phyloP scores from a whole-genome alignment of 2,888 invertebrate species.

The Drosophila paranaensis region DNA sequence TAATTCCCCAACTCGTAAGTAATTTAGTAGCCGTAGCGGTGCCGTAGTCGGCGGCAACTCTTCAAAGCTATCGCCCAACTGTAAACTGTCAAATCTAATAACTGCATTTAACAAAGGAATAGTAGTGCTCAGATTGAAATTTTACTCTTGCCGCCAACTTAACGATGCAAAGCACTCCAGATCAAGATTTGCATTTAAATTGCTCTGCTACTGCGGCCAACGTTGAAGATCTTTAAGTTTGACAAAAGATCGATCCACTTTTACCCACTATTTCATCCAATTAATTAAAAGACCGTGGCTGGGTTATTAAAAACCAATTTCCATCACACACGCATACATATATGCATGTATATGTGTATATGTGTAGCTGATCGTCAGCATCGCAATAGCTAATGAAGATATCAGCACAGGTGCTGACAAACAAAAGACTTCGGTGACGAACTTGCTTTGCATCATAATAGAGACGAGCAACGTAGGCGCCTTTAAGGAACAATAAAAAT shows the following conservation, averaged over 20 bases:
- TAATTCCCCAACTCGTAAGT: slow-evolving; percentile 60
- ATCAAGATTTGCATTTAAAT: slow-evolving; percentile 75
- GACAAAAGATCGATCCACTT: slow-evolving; percentile 59
- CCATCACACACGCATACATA: slow-evolving; percentile 23
- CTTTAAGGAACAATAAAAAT: slow-evolving; percentile 12
- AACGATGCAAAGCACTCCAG: slow-evolving; percentile 75
- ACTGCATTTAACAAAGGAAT: slow-evolving; percentile 74
- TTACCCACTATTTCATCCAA: slow-evolving; percentile 47
- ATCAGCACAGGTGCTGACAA: slow-evolving; percentile 55
- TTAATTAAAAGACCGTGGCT: slow-evolving; percentile 65
- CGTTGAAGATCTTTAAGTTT: slow-evolving; percentile 36
- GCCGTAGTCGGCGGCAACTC: slow-evolving; percentile 43
- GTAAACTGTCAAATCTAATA: slow-evolving; percentile 79
- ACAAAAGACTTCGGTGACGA: slow-evolving; percentile 78
- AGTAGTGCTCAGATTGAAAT: slow-evolving; percentile 72
- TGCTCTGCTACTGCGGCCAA: slow-evolving; percentile 57
- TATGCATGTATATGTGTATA: not conserved
- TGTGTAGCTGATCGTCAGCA: slow-evolving; percentile 2
- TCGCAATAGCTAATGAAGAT: slow-evolving; percentile 55
- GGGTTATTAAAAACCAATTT: slow-evolving; percentile 76
- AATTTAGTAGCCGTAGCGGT: slow-evolving; percentile 69
- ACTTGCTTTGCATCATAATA: slow-evolving; percentile 56
- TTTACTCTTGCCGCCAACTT: slow-evolving; percentile 39
- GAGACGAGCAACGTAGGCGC: slow-evolving; percentile 35
- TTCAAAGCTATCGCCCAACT: slow-evolving; percentile 60